These are phyloP conservation scores for Callyntrura sp. DNA, from an alignment of 2,888 invertebrate species.

Conservation along the genomic window DNA sequence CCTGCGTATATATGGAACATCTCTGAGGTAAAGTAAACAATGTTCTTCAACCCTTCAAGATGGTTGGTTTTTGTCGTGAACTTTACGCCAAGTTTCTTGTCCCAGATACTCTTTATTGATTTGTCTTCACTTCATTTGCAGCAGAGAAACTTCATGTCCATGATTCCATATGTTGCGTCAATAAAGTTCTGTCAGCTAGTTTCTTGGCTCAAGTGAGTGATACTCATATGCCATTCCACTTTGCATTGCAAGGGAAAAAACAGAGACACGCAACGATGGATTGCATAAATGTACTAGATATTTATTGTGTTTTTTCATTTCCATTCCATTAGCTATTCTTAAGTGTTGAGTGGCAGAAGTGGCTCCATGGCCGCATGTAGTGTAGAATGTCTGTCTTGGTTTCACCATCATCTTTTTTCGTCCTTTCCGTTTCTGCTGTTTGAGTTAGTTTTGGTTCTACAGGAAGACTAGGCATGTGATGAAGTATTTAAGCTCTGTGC, in stretches of 20 bases:
- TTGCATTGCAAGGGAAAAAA: not conserved
- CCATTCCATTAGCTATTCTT: not conserved
- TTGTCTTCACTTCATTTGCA: not conserved
- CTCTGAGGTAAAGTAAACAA: no score
- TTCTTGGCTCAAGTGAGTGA: not conserved
- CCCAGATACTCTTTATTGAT: not conserved
- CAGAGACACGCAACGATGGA: not conserved
- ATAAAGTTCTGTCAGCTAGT: not conserved
- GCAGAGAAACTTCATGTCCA: not conserved
- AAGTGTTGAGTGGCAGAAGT: conserved; percentile 25
- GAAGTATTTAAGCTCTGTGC: no score
- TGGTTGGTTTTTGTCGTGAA: not conserved
- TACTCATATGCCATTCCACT: not conserved
- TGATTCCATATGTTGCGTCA: not conserved
- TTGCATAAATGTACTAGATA: not conserved
- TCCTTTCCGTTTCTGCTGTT: no score
- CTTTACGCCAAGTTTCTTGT: not conserved
- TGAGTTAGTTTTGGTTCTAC: no score
- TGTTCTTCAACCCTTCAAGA: not conserved
- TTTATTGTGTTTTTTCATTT: not conserved
- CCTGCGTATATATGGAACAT: no score
- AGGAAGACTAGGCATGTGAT: no score
- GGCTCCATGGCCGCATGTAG: not conserved
- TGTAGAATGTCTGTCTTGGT: not conserved
- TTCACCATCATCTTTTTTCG: no score